Base-by-base conservation (phyloP, 1,140 invertebrate genomes). In the Wasmannia auropunctata region DNA sequence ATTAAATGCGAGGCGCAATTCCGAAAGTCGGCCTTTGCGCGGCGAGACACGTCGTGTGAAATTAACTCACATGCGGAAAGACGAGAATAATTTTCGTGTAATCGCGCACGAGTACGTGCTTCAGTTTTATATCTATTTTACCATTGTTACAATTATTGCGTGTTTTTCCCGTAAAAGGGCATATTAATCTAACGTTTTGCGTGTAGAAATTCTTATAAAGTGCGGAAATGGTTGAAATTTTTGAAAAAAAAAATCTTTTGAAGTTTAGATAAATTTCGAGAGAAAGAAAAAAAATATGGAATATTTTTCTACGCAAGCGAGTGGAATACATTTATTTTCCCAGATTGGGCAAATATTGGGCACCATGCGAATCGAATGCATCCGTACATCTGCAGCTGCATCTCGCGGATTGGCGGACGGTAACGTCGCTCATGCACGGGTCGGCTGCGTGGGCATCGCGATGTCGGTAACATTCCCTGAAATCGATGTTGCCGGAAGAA, bases 351-450 rank as follows among this genome's bases (percentile, higher is more conserved):
- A 58, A 34, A 58, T 72, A 75, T 70, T 60, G n/a, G n/a, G 40
- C 77, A 40, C 16, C 40, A 60, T 14, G 74, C 28, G 67, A 80
- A 80, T 65, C 58, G 31, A 28, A 54, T 77, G 87, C 86, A 77
- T 72, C 43, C 37, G 75, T 58, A 37, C 54, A 25, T 67, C 46
- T 62, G 69, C 49, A 75, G 25, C 37, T 65, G 62, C 51, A 22
- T n/a, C 51, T 49, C 77, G 77, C 31, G 51, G 69, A 89, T 76
- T 90, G 86, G 86, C 80, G 43, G 88, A 89, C 86, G 89, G 89
- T 90, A 90, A 90, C 63, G 89, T 81, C 69, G 62, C 56, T 70
- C 67, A 58, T 89, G 85, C 69, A 37, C 54, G 43, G 56, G 75
- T 86, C 54, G 86, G 56, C 80, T 22, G 60, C 67, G 87, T 70